Percentiles rank a stretch among this genome's conserved stretches.
These are phyloP conservation scores for Pseudopleuronectes americanus DNA, from an alignment of 2,797 vertebrate species.

Conservation along the genomic window DNA sequence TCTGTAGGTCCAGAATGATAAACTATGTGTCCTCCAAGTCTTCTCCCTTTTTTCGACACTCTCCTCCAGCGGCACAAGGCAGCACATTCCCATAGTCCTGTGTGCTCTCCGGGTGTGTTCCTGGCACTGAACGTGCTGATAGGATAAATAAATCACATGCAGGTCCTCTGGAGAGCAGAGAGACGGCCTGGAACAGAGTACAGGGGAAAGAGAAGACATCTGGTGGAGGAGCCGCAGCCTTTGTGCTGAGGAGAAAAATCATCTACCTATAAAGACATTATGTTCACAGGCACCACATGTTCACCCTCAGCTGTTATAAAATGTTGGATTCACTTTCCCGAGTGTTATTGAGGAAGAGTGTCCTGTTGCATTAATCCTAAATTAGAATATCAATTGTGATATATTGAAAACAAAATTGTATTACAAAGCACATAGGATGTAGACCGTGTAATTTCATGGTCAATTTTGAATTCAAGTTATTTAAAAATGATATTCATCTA, in stretches of 20 bases:
- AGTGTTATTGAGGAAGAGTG: too few relatives aligned
- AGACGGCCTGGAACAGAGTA: constrained; percentile 53
- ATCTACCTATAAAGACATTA: constrained; percentile 38
- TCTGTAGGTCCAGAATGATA: constrained; percentile 52
- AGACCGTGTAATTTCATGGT: too few relatives aligned
- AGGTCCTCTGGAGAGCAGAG: constrained; percentile 59
- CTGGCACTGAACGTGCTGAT: constrained; percentile 66
- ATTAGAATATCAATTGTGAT: too few relatives aligned
- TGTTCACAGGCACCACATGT: constrained; percentile 5
- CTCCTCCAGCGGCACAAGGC: constrained; percentile 38
- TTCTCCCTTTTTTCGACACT: constrained; percentile 40
- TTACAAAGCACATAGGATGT: too few relatives aligned
- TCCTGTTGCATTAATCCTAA: too few relatives aligned
- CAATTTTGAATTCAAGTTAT: too few relatives aligned
- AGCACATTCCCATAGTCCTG: constrained; percentile 49
- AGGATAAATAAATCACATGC: constrained; percentile 77
- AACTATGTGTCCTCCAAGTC: constrained; percentile 43
- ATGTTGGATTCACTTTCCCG: background rate
- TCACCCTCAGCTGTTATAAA: background rate
- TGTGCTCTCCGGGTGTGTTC: constrained; percentile 64
- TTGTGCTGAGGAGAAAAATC: constrained; percentile 43
- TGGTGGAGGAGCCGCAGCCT: constrained; percentile 55
- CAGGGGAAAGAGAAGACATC: constrained; percentile 74
- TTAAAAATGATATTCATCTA: background rate
- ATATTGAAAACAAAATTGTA: too few relatives aligned